Evolutionary conservation across 2,797 vertebrate species (phyloP).

Genomic region (Diglossa cyanea): DNA sequence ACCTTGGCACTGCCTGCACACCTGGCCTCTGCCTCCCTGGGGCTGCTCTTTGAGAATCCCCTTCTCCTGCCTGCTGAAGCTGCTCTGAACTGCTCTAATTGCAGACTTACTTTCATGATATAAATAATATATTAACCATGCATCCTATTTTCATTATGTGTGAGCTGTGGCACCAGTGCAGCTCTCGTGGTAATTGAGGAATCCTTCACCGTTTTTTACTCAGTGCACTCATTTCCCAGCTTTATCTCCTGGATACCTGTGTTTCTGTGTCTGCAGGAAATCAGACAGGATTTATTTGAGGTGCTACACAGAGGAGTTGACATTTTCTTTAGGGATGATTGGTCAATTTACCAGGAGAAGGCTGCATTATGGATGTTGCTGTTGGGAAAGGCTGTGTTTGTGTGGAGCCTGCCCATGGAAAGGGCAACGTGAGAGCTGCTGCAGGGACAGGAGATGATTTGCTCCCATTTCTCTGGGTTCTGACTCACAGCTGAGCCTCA

Average conservation of each 20-base stretch:
- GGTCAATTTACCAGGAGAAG: not conserved
- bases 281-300: not conserved
- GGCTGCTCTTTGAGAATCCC: not conserved
- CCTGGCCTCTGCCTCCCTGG: not conserved
- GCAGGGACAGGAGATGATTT: not conserved
- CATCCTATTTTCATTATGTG: not conserved
- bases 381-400: not conserved
- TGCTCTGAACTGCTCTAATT: not conserved
- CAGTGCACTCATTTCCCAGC: not conserved
- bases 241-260: not conserved
- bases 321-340: slow-evolving; percentile 5
- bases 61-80: not conserved
- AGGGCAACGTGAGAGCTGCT: not conserved
- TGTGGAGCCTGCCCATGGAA: not conserved
- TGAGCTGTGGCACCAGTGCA: not conserved
- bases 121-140: slow-evolving; percentile 24
- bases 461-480: not conserved
- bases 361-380: not conserved
- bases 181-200: not conserved
- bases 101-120: not conserved
- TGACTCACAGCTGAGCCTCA: not conserved
- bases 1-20: not conserved
- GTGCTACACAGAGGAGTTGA: not conserved
- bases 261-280: not conserved
- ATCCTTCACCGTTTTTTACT: not conserved